Percentiles rank a stretch among this genome's conserved stretches.
Evolutionary conservation across 2,888 invertebrate genomes (phyloP).

Genomic region (Atethmia centrago): DNA sequence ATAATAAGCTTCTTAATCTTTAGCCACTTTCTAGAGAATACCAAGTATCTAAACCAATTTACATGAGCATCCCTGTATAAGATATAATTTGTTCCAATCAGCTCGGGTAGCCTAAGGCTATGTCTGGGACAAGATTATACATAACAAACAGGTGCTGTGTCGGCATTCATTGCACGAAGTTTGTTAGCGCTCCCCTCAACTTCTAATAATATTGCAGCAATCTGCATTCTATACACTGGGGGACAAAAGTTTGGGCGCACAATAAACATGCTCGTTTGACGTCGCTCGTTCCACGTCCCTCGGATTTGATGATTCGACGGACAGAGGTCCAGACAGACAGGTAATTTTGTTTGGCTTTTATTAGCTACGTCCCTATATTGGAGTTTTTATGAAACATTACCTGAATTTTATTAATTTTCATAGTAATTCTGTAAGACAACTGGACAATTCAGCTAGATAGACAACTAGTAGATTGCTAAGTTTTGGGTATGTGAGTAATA

Average conservation of each 20-base stretch:
- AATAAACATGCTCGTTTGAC: constrained; percentile 41
- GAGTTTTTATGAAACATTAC: constrained; percentile 53
- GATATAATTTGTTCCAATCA: constrained; percentile 44
- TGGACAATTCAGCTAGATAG: constrained; percentile 23
- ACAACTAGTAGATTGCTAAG: constrained; percentile 24
- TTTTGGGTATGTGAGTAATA: constrained; percentile 14
- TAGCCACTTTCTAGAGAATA: constrained; percentile 28
- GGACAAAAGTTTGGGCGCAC: constrained; percentile 49
- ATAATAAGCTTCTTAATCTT: constrained; percentile 42
- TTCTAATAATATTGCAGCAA: constrained; percentile 58
- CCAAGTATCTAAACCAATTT: constrained; percentile 49
- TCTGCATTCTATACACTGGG: constrained; percentile 57
- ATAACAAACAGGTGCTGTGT: constrained; percentile 55
- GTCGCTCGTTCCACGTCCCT: constrained; percentile 28
- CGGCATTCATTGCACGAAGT: constrained; percentile 55
- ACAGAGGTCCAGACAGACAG: constrained; percentile 59
- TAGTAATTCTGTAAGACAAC: constrained; percentile 32
- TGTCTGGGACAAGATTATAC: constrained; percentile 40
- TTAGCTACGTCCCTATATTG: constrained; percentile 54
- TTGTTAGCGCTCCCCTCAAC: constrained; percentile 32
- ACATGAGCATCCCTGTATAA: constrained; percentile 31
- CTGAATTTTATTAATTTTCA: constrained; percentile 52
- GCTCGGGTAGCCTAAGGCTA: constrained; percentile 49
- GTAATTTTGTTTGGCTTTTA: constrained; percentile 56
- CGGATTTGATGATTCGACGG: constrained; percentile 57